A percentile compares a stretch with the other conserved stretches of the same genome.
phyloP scores from a whole-genome alignment of 2,888 invertebrate genomes.

The Notodonta ziczac region DNA sequence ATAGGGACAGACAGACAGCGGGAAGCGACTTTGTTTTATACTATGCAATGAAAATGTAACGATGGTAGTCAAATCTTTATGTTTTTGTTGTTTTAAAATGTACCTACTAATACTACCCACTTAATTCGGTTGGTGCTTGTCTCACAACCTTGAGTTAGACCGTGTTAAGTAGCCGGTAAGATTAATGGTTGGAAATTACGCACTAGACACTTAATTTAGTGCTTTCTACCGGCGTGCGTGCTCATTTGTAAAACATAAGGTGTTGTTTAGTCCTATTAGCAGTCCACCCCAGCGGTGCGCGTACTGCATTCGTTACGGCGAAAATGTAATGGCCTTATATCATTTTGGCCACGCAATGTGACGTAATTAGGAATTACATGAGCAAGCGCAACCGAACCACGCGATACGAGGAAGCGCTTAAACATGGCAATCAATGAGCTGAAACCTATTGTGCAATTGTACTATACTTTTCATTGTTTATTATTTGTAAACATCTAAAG shows the following conservation, averaged over 20 bases:
- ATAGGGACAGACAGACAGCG: too few species aligned
- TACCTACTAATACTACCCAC: too few species aligned
- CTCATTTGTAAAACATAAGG: slow-evolving; percentile 48
- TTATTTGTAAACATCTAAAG: slow-evolving; percentile 11
- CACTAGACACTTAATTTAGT: slow-evolving; percentile 32
- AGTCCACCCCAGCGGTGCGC: slow-evolving; percentile 49
- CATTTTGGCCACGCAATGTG: slow-evolving; percentile 77
- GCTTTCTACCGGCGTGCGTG: slow-evolving; percentile 19
- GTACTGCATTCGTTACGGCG: slow-evolving; percentile 54
- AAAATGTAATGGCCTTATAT: slow-evolving; percentile 76
- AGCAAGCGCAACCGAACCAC: slow-evolving; percentile 47
- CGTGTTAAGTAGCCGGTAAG: slow-evolving; percentile 15
- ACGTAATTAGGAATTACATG: slow-evolving; percentile 79
- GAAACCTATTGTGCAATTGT: slow-evolving; percentile 54
- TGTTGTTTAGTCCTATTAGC: slow-evolving; percentile 47
- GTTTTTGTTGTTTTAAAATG: too few species aligned
- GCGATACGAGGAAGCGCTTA: slow-evolving; percentile 57
- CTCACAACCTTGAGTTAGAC: too few species aligned
- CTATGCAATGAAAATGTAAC: too few species aligned
- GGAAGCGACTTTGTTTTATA: too few species aligned
- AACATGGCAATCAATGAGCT: slow-evolving; percentile 57
- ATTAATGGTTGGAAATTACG: slow-evolving; percentile 42
- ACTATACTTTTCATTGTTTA: slow-evolving; percentile 17
- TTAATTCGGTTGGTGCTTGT: not conserved
- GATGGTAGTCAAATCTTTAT: too few species aligned